Evolutionary conservation across 2,888 invertebrate genomes (phyloP), one percentile per base, ranked within the genome.

Genomic region (Argynnis bischoffii): DNA sequence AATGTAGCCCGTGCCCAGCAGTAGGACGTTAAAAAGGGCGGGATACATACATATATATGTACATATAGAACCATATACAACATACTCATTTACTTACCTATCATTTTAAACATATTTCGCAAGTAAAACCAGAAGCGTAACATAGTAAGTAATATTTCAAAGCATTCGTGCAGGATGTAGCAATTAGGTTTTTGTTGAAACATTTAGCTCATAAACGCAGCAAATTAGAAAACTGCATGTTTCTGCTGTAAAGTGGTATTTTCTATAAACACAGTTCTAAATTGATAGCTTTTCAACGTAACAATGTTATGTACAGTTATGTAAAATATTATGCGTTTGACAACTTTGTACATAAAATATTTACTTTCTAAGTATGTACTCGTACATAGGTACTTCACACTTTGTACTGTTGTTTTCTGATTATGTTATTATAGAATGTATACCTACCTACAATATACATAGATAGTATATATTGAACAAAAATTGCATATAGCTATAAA

Each of bases 191-290:
- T 66, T 61, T 61, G 48, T 48, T 54, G n/a, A 46, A 61, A 26
- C 55, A 15, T 66, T 66, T 66, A 61, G 47, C 54, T 66, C 55
- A 21, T 66, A 66, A 66, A 66, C 35, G 31, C 6, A 41, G 55
- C 5, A 21, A 60, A 61, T 61, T 61, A 55, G 55, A 66, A 66
- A 61, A 66, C 60, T 55, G 35, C 61, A 61, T 41, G 61, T n/a
- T 66, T 55, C 60, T 61, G 14, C 41, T 41, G 2, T 3, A 4
- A 48, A 55, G 55, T 61, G 41, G 47, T 66, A 51, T 66, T 61
- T 61, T 50, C 66, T 55, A 48, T 66, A 61, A 66, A 66, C 14
- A 48, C 18, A 50, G 54, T 21, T 61, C 60, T 55, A 60, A 61
- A 61, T 66, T 50, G 41, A 55, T 35, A 50, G 48, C n/a, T 16